These are phyloP conservation scores for Planococcus citri DNA, from an alignment of 1,140 invertebrate genomes.

Conservation along the genomic window DNA sequence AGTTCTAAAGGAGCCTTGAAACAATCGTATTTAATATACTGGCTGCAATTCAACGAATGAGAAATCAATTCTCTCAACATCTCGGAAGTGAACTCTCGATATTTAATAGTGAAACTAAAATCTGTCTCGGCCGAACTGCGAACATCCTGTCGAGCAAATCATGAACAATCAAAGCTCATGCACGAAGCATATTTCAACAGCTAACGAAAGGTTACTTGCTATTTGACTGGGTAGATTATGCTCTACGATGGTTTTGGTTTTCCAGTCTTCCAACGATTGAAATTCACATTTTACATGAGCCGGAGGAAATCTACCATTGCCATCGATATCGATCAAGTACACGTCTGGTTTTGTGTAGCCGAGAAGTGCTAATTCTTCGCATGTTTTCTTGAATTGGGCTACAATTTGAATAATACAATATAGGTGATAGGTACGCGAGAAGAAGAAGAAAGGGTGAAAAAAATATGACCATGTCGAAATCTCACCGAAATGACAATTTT, in stretches of 20 bases:
- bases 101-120: slow-evolving; percentile 72
- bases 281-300: slow-evolving; percentile 85
- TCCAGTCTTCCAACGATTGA: slow-evolving; percentile 59
- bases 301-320: slow-evolving; percentile 78
- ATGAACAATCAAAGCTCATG: not conserved
- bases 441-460: not conserved
- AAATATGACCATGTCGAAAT: not conserved
- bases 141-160: slow-evolving; percentile 44
- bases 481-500: slow-evolving; percentile 82
- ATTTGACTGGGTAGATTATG: slow-evolving; percentile 84
- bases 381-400: slow-evolving; percentile 76
- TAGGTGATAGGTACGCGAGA: no score
- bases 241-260: slow-evolving; percentile 80
- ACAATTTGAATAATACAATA: slow-evolving; percentile 24
- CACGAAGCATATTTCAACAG: not conserved
- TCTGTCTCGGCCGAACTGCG: slow-evolving; percentile 57
- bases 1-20: slow-evolving; percentile 74
- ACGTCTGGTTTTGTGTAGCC: slow-evolving; percentile 75
- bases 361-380: slow-evolving; percentile 76
- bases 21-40: slow-evolving; percentile 84
- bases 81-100: slow-evolving; percentile 74
- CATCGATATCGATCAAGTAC: slow-evolving; percentile 69
- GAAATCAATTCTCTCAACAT: slow-evolving; percentile 82
- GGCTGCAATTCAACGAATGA: slow-evolving; percentile 76
- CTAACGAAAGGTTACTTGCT: slow-evolving; percentile 29